Evolutionary conservation across 2,888 invertebrate genomes (phyloP), one percentile per base, ranked within the genome.

Genomic region (Monopis laevigella): DNA sequence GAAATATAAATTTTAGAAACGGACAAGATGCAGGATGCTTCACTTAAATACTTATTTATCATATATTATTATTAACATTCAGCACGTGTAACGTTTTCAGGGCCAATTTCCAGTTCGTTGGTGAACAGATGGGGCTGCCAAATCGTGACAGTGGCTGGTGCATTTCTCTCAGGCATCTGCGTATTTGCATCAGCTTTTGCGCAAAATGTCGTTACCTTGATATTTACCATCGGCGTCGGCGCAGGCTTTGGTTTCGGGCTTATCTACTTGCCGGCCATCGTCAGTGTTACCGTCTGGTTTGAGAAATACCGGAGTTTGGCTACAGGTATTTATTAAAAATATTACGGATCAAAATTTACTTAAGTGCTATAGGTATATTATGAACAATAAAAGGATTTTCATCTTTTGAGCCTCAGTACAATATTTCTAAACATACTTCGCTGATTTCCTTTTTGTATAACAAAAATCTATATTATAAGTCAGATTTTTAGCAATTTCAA

Each of bases 251-350:
- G 99, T 11, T 94, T 98, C 56, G 98, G 98, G 1, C 85, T 99
- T 48, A 98, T 99, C 63, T 99, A 98, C 67, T 83, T 99, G 44
- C 98, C 99, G 0, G 98, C 98, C 42, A 98, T 99, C 52, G 97
- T 98, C 42, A 94, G 94, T 63, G 98, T 99, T 24, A 96, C 97
- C 2, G 93, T 92, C 53, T 99, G 98, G 84, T 99, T 99, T 63
- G 98, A 99, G 64, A 90, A 92, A 54, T 89, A 88, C 54, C 86
- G 98, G 42, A 94, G 98, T 26, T 85, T 98, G 54, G 98, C 99
- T 4, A 99, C 98, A 0, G 98, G 78, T 80, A 57, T 47, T 35
- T 21, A 32, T 8, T 17, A n/a, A n/a, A n/a, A n/a, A n/a, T n/a
- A n/a, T n/a, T n/a, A n/a, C n/a, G n/a, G n/a, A n/a, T n/a, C n/a